Evolutionary conservation across 1,140 invertebrate species (phyloP), one percentile per base, ranked within the genome.

Genomic region (Potamilus streckersoni): DNA sequence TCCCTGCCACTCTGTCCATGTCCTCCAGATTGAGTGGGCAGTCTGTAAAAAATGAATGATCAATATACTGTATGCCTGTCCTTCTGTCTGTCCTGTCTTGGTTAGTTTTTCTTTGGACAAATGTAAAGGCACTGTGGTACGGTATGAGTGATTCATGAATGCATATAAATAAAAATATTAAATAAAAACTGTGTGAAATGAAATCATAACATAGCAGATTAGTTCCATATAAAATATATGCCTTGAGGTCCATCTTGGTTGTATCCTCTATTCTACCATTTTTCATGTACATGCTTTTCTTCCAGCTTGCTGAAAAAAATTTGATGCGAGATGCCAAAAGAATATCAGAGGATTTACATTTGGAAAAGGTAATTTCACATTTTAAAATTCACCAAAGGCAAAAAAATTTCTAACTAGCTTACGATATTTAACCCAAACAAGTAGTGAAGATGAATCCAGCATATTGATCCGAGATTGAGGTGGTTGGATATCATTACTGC

Each of bases 271-370:
- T 67, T 19, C 15, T 19, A 19, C 31, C 19, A 13, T 20, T 2
- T 27, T 19, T 19, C 19, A 67, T 20, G 19, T 27, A 20, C 15
- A 31, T 67, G 19, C 19, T 78, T 70, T 56, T 62, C 82, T 80
- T 83, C 20, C 78, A 91, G 89, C 88, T 94, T 60, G 93, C 94
- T 68, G 94, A 96, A 80, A 92, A 93, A 74, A 93, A 93, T 84
- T 91, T 96, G 66, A 91, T 96, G 80, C 93, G 93, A 64, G 95
- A 97, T 86, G 96, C 95, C 12, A 92, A 94, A 27, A 91, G 93
- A 80, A 92, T 94, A 82, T 97, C 95, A 80, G 96, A 98, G 90
- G 93, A 96, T 73, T 91, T 94, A 78, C 93, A 96, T 79, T 94
- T 97, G 81, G 96, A 97, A 91, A 94, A 95, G 91, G 93, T 91